Conservation (phyloP, 2,888 invertebrate genomes). For the Perithous albicinctus region DNA sequence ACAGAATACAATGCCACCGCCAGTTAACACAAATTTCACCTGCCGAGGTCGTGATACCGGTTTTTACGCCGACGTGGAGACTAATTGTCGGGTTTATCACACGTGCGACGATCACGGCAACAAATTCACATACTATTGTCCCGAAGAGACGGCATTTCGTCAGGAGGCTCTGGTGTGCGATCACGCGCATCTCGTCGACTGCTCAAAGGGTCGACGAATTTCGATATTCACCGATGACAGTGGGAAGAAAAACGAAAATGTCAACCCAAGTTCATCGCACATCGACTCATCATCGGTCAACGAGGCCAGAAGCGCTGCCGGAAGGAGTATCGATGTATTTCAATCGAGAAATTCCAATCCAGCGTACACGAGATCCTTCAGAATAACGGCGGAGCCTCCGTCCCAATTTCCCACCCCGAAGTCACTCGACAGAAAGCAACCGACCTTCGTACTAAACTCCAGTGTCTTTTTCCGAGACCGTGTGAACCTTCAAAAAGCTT, state of each 20-base stretch:
- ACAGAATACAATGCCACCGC: constrained; percentile 76
- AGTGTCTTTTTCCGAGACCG: constrained; percentile 68
- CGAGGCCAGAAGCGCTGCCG: not conserved
- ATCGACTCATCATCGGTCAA: not conserved
- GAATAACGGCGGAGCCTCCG: constrained; percentile 49
- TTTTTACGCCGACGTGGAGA: constrained; percentile 79
- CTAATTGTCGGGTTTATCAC: constrained; percentile 79
- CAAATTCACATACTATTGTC: constrained; percentile 80
- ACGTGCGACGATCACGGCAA: constrained; percentile 82
- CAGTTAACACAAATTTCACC: constrained; percentile 75
- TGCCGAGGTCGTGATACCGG: constrained; percentile 76
- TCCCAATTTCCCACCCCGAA: constrained; percentile 16
- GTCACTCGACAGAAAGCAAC: constrained; percentile 52
- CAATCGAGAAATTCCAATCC: constrained; percentile 48
- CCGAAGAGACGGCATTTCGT: constrained; percentile 80
- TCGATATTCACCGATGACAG: constrained; percentile 19
- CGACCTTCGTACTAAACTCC: constrained; percentile 71
- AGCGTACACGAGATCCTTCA: constrained; percentile 58
- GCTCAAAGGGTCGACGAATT: constrained; percentile 64
- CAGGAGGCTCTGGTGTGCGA: constrained; percentile 81
- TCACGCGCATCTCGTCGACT: constrained; percentile 81
- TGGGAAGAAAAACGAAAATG: not conserved
- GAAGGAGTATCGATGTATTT: constrained; percentile 17
- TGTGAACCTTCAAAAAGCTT: constrained; percentile 23
- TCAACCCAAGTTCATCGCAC: not conserved